A percentile compares a stretch with the other conserved stretches of the same genome.
Evolutionary conservation across 2,797 vertebrate genomes (phyloP).

Genomic region (Iguana delicatissima): DNA sequence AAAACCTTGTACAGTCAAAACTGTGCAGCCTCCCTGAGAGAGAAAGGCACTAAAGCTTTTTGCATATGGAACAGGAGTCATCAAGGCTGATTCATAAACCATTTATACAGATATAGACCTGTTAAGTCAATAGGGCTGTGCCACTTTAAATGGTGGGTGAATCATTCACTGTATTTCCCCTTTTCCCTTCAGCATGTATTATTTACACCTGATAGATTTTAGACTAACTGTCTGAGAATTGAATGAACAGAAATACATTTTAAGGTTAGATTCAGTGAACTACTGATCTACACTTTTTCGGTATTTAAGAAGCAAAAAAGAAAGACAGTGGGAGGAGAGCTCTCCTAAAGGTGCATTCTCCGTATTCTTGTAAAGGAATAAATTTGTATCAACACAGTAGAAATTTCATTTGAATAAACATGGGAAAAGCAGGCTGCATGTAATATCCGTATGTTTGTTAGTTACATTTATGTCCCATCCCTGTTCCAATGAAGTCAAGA

Average conservation of each 20-base stretch:
- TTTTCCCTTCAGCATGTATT: slow-evolving; percentile 6
- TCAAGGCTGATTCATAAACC: neutral
- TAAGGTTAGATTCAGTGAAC: slow-evolving; percentile 15
- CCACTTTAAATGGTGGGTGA: slow-evolving; percentile 26
- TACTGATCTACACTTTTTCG: neutral
- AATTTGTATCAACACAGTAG: neutral
- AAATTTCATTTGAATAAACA: neutral
- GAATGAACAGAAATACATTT: slow-evolving; percentile 19
- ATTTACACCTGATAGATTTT: slow-evolving; percentile 20
- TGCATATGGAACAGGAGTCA: neutral
- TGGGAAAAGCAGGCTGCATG: neutral
- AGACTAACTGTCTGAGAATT: slow-evolving; percentile 9
- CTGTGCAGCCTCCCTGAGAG: neutral
- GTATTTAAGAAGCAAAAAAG: neutral
- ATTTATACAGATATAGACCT: slow-evolving; percentile 15
- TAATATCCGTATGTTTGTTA: neutral
- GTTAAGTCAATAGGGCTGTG: slow-evolving; percentile 9
- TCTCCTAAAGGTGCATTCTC: neutral
- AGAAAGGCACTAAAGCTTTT: neutral
- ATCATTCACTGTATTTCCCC: slow-evolving; percentile 4
- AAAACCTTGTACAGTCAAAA: neutral
- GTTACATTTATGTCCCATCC: neutral
- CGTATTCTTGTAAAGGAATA: neutral
- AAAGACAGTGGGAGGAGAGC: no score
- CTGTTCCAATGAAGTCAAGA: neutral